Conservation (phyloP, 2,797 vertebrate species). For the Amazona finschi region DNA sequence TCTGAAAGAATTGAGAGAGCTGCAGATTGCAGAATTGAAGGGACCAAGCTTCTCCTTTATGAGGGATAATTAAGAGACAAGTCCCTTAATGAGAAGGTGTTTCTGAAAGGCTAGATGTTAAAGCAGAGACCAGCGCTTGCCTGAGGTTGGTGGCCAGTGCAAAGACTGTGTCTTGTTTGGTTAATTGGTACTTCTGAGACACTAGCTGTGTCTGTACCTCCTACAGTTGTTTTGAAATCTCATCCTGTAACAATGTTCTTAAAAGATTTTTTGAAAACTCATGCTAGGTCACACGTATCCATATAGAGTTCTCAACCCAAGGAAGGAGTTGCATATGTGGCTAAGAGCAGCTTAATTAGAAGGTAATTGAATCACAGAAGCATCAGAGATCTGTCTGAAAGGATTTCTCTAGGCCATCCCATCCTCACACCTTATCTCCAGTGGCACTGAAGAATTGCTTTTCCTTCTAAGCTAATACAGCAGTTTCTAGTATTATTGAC, state of each 20-base stretch:
- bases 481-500: not conserved
- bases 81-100: not conserved
- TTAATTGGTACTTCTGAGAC: not conserved
- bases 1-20: not conserved
- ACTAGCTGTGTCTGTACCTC: not conserved
- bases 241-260: not conserved
- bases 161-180: not conserved
- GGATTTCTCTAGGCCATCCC: not conserved
- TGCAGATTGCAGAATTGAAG: not conserved
- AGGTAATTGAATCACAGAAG: not conserved
- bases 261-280: not conserved
- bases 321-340: not conserved
- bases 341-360: slow-evolving; percentile 35
- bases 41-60: not conserved
- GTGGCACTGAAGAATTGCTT: not conserved
- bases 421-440: not conserved
- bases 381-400: not conserved
- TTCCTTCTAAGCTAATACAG: not conserved
- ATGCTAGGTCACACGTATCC: not conserved
- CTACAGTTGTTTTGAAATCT: not conserved
- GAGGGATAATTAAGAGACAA: not conserved
- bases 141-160: not conserved
- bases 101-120: not conserved
- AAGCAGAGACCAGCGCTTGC: not conserved
- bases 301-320: not conserved